Evolutionary conservation across 2,888 invertebrate species (phyloP).

Genomic region (Lepeophtheirus nordmannii): DNA sequence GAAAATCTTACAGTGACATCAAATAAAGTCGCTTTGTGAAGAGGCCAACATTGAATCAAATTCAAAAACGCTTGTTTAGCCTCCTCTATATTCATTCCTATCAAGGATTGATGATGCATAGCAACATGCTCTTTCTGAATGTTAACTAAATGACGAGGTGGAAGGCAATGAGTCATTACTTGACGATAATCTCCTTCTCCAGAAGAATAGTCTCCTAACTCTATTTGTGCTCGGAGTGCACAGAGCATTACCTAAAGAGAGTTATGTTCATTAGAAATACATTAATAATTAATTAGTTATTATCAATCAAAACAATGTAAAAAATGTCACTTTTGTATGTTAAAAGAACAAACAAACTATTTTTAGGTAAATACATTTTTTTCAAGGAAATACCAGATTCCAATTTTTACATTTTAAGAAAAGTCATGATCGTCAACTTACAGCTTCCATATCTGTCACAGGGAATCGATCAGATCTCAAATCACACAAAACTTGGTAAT

Average conservation of each 20-base stretch:
- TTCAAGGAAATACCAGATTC: no score
- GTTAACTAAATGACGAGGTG: conserved; percentile 60
- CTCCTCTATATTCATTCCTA: conserved; percentile 67
- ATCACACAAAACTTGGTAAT: conserved; percentile 80
- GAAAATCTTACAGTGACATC: conserved; percentile 62
- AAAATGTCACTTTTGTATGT: neutral
- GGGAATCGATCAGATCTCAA: conserved; percentile 79
- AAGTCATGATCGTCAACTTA: conserved; percentile 39
- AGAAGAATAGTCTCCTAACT: conserved; percentile 54
- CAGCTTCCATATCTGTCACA: conserved; percentile 82
- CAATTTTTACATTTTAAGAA: no score
- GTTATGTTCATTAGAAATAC: neutral
- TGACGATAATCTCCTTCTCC: conserved; percentile 25
- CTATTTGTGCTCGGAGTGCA: conserved; percentile 80
- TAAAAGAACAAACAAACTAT: neutral
- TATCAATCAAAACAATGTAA: neutral
- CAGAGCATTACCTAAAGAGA: conserved; percentile 67
- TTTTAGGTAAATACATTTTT: no score
- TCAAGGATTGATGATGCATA: conserved; percentile 73
- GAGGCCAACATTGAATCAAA: conserved; percentile 79
- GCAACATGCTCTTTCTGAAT: conserved; percentile 68
- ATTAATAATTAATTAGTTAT: neutral
- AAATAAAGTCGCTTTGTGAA: conserved; percentile 80
- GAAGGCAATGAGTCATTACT: conserved; percentile 63
- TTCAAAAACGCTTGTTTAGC: conserved; percentile 84